Evolutionary conservation across 2,113 vertebrate genomes (phyloP).

Genomic region (Aleadryas rufinucha): DNA sequence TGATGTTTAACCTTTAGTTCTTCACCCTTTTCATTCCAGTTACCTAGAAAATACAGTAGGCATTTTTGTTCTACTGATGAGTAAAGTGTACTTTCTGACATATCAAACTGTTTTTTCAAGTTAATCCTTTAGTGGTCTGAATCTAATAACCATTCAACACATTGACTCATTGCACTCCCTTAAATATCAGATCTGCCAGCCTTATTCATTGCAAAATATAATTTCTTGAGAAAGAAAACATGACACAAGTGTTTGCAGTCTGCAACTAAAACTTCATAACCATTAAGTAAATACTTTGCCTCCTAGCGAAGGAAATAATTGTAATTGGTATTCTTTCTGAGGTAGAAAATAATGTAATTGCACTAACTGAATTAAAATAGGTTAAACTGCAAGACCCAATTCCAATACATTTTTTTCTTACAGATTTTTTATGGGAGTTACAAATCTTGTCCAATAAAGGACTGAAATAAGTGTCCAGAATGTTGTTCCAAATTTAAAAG

Average conservation of each 20-base stretch:
- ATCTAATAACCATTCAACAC: not conserved
- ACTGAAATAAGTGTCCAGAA: not conserved
- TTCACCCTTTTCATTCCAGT: not conserved
- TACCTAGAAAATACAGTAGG: not conserved
- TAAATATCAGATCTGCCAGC: not conserved
- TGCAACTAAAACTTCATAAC: not conserved
- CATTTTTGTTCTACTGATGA: not conserved
- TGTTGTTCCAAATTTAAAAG: not conserved
- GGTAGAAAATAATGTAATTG: not conserved
- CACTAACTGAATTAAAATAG: not conserved
- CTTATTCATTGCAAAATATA: not conserved
- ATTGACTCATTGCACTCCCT: not conserved
- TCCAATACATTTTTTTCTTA: not conserved
- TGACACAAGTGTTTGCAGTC: not conserved
- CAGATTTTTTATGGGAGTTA: not conserved
- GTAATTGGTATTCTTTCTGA: not conserved
- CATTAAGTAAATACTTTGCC: not conserved
- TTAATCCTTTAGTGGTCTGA: not conserved
- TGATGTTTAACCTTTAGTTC: not conserved
- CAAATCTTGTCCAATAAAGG: not conserved
- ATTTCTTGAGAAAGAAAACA: not conserved
- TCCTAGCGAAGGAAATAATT: not conserved
- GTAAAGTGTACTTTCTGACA: not conserved
- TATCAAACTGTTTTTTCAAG: not conserved
- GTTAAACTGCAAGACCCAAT: not conserved